These are phyloP conservation scores for Mus caroli DNA, from an alignment of 2,797 vertebrate species.

Conservation along the genomic window DNA sequence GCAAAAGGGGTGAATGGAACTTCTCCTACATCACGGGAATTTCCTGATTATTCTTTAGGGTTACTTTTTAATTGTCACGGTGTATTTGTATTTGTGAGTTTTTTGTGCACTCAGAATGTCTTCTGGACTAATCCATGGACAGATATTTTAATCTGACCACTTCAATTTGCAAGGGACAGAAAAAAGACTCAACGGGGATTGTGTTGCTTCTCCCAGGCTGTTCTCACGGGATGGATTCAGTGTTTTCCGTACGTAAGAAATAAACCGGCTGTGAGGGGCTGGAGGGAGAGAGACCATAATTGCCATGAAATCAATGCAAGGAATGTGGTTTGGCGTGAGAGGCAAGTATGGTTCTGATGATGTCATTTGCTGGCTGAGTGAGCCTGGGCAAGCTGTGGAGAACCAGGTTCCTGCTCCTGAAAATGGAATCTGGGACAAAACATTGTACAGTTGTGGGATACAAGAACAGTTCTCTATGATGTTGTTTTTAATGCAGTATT, in stretches of 20 bases:
- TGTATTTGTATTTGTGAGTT: not conserved
- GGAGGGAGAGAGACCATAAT: not conserved
- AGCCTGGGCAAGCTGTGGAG: not conserved
- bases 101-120: not conserved
- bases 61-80: not conserved
- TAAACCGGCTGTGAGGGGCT: not conserved
- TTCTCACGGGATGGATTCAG: not conserved
- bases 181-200: not conserved
- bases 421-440: constrained; percentile 23
- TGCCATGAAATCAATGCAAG: not conserved
- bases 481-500: not conserved
- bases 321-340: not conserved
- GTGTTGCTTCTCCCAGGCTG: not conserved
- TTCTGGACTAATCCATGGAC: not conserved
- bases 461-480: constrained; percentile 19
- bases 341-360: constrained; percentile 17
- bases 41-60: constrained; percentile 13
- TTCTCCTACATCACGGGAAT: not conserved
- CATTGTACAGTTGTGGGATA: not conserved
- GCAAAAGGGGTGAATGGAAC: not conserved
- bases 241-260: not conserved
- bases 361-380: not conserved
- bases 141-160: constrained; percentile 7
- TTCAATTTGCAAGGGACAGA: not conserved
- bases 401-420: not conserved